Evolutionary conservation across 1,140 invertebrate genomes (phyloP).

Genomic region (Cydia fagiglandana): DNA sequence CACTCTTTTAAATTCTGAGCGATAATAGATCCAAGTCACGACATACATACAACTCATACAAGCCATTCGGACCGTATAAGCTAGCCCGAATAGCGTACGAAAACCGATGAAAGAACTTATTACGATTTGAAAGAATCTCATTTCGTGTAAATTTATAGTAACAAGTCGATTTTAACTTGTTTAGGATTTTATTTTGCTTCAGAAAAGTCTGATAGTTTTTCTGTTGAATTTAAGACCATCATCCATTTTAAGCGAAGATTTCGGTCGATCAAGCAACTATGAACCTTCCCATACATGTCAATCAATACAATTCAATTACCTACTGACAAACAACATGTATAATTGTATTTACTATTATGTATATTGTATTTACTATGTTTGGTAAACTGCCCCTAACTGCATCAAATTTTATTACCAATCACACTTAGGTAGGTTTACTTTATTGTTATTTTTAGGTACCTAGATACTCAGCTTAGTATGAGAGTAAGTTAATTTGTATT

Average conservation of each 20-base stretch:
- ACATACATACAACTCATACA: slow-evolving; percentile 19
- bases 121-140: slow-evolving; percentile 29
- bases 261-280: too few species aligned
- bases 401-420: too few species aligned
- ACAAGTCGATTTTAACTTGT: neutral
- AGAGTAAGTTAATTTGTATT: too few species aligned
- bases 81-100: slow-evolving; percentile 2
- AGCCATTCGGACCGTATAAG: neutral
- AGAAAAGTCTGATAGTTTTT: neutral
- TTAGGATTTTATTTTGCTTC: slow-evolving; percentile 21
- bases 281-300: too few species aligned
- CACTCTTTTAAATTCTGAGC: neutral
- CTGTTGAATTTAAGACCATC: neutral
- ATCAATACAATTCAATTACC: too few species aligned
- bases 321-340: too few species aligned
- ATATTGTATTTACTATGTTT: too few species aligned
- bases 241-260: neutral
- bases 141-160: slow-evolving; percentile 26
- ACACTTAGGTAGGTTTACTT: too few species aligned
- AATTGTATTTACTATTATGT: too few species aligned
- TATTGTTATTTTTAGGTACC: too few species aligned
- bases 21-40: slow-evolving; percentile 24
- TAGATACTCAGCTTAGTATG: too few species aligned
- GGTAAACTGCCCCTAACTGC: too few species aligned
- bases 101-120: slow-evolving; percentile 23